Conservation (phyloP, 2,113 vertebrate genomes). For the Nannospalax galili region DNA sequence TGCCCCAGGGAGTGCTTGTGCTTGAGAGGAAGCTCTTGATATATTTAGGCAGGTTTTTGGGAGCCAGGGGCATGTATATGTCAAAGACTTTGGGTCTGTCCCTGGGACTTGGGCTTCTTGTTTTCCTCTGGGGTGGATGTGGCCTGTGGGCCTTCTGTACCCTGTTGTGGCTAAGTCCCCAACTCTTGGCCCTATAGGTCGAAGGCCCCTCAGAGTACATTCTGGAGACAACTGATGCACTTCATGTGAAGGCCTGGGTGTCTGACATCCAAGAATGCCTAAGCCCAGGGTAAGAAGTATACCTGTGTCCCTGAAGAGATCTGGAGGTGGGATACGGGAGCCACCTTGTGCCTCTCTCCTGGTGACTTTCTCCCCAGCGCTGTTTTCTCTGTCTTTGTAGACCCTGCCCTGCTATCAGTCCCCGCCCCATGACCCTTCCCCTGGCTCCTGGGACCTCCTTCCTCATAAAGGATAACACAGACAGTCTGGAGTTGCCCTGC, state of each 20-base stretch:
- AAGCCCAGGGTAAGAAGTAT: slow-evolving; percentile 89
- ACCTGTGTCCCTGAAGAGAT: not conserved
- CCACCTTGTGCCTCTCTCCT: not conserved
- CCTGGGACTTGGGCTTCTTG: not conserved
- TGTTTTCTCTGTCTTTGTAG: slow-evolving; percentile 59
- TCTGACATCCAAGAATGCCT: slow-evolving; percentile 93
- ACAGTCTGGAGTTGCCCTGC: slow-evolving; percentile 86
- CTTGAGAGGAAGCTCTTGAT: not conserved
- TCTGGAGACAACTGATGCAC: slow-evolving; percentile 91
- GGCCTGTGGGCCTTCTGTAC: not conserved
- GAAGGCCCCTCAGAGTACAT: slow-evolving; percentile 91
- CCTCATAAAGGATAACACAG: slow-evolving; percentile 87
- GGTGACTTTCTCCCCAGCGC: not conserved
- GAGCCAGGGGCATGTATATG: not conserved
- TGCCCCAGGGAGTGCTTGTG: not conserved
- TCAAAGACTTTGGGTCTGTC: not conserved
- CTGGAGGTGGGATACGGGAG: not conserved
- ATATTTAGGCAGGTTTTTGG: not conserved
- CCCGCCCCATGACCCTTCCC: slow-evolving; percentile 74
- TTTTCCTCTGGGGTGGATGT: not conserved
- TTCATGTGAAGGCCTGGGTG: slow-evolving; percentile 95
- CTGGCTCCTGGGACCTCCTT: slow-evolving; percentile 66
- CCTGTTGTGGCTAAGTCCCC: not conserved
- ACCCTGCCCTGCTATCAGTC: slow-evolving; percentile 72
- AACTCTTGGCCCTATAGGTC: slow-evolving; percentile 81